Base-by-base conservation (phyloP, 2,888 invertebrate species). In the Spialia ferax region DNA sequence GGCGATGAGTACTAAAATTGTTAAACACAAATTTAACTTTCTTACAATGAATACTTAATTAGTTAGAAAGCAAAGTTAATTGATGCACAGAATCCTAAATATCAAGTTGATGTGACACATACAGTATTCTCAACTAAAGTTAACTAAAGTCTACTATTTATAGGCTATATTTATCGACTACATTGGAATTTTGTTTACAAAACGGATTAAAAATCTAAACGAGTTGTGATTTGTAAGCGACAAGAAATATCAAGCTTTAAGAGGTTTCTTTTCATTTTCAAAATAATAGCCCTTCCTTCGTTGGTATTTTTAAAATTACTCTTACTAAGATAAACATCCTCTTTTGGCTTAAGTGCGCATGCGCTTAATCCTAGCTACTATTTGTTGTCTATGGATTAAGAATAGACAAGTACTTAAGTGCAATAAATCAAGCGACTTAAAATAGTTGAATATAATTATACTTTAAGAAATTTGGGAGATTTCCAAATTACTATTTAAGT, bases 271-370 rank as follows among this genome's bases (percentile, higher is more conserved):
- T 38, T 22, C n/a, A 52, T 18, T 29, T 52, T 59, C 20, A 18
- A 66, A 60, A 54, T 60, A 66, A 42, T 10, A 59, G 57, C 59
- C 10, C 52, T 60, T 38, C 38, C 38, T 26, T 2, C 32, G 5
- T 50, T 26, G 65, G 38, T 60, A 54, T 60, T 66, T 54, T 63
- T 60, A 26, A 64, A 57, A 66, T 29, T 32, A 42, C 59, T 52
- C 35, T 57, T 8, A 20, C 7, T 42, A 65, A 59, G 59, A 65
- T 65, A 65, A 59, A 65, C 59, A 65, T 56, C 56, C 57, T 52
- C 5, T 38, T 56, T 59, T 15, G 26, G 13, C 52, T 52, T 60
- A 65, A 52, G 59, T 65, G 65, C 48, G 42, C 20, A 52, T 54
- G 15, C 26, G 54, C n/a, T 20, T 38, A 52, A 18, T 38, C 62